Evolutionary conservation across 2,113 vertebrate genomes (phyloP).

Genomic region (Tetrax tetrax): DNA sequence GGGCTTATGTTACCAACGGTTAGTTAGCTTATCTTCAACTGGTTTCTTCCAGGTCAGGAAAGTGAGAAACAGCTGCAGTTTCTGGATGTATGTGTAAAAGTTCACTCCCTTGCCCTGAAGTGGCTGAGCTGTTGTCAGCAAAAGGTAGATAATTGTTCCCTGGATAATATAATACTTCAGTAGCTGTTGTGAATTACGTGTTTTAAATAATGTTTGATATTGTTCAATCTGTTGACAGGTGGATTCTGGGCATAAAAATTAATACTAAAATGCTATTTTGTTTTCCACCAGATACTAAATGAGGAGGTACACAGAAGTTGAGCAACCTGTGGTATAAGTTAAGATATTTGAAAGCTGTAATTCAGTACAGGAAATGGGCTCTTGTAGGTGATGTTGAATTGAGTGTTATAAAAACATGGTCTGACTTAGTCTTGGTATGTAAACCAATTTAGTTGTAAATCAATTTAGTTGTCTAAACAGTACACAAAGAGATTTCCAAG

Average conservation of each 20-base stretch:
- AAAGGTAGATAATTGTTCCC: background rate
- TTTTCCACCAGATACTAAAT: background rate
- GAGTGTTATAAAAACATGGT: background rate
- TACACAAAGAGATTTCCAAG: background rate
- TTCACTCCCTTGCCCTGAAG: background rate
- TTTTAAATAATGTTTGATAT: background rate
- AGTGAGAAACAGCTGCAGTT: background rate
- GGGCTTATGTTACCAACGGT: background rate
- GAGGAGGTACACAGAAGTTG: background rate
- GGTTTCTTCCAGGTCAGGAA: background rate
- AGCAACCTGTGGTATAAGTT: background rate
- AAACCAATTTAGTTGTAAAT: background rate
- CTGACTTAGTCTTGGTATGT: background rate
- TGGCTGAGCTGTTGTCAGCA: background rate
- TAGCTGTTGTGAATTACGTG: background rate
- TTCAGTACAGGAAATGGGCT: background rate
- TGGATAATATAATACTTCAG: background rate
- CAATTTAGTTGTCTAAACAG: background rate
- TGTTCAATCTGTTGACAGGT: background rate
- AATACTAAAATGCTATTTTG: background rate
- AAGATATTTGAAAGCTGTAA: background rate
- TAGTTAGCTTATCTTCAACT: background rate
- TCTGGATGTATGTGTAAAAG: background rate
- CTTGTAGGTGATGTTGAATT: background rate
- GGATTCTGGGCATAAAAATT: background rate